Evolutionary conservation across 2,797 vertebrate species (phyloP).

Genomic region (Falco concolor): DNA sequence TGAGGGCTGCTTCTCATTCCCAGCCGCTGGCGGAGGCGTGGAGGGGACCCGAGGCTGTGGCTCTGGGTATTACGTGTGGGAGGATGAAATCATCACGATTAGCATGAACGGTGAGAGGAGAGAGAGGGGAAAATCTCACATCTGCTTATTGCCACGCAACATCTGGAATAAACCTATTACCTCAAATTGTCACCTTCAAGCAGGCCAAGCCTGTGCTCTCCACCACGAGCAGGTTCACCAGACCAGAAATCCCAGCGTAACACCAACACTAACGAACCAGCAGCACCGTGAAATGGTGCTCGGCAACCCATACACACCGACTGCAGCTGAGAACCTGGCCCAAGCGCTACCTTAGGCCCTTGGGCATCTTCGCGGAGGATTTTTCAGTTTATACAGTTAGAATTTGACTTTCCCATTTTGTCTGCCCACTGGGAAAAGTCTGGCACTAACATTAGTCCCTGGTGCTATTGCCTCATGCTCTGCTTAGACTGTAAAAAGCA

Average conservation of each 20-base stretch:
- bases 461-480: neutral
- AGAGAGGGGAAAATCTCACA: neutral
- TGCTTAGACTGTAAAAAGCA: neutral
- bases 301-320: rapidly evolving
- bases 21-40: rapidly evolving
- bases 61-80: neutral
- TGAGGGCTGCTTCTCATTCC: conserved; percentile 29
- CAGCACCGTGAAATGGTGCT: neutral
- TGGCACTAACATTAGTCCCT: neutral
- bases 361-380: neutral
- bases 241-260: rapidly evolving
- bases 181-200: neutral
- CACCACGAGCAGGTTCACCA: rapidly evolving
- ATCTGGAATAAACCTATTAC: neutral
- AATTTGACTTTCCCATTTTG: neutral
- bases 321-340: neutral
- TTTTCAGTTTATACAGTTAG: neutral
- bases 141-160: neutral
- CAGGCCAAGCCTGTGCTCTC: neutral
- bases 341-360: neutral
- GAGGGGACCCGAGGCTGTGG: neutral
- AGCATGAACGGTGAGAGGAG: neutral
- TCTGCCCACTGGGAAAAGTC: neutral
- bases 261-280: neutral
- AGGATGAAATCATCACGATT: neutral